Conservation (phyloP, 2,113 vertebrate genomes). For the Ardeotis arabs region DNA sequence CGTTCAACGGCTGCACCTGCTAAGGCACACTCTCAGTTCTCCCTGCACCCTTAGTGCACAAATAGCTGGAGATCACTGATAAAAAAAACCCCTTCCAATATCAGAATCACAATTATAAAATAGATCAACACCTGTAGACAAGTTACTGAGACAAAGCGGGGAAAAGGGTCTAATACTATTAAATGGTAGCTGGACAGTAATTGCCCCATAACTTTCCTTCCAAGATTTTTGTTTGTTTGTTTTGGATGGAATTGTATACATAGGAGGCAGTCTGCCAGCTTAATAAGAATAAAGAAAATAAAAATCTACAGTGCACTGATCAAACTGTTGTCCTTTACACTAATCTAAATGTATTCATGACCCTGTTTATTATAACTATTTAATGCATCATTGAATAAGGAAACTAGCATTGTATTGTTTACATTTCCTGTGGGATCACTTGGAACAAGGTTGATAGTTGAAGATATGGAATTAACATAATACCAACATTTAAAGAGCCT, state of each 20-base stretch:
- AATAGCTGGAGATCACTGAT: neutral
- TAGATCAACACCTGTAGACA: neutral
- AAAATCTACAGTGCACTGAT: neutral
- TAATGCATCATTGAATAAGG: neutral
- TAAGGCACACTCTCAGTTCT: rapidly evolving
- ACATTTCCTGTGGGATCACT: neutral
- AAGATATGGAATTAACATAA: neutral
- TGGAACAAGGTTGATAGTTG: neutral
- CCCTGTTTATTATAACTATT: neutral
- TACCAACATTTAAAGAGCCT: neutral
- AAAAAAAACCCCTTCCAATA: neutral
- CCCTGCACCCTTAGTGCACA: neutral
- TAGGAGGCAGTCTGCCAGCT: neutral
- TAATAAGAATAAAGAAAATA: neutral
- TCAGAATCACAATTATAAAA: neutral
- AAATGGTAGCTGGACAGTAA: neutral
- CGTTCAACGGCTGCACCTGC: neutral
- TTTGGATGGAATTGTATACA: neutral
- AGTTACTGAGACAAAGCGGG: neutral
- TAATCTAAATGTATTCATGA: neutral
- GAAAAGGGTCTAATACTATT: neutral
- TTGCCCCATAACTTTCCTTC: neutral
- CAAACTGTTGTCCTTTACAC: neutral
- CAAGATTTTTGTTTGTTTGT: neutral
- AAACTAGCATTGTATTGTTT: neutral